phyloP scores from a whole-genome alignment of 2,888 invertebrate species.

The Papilio gigon region DNA sequence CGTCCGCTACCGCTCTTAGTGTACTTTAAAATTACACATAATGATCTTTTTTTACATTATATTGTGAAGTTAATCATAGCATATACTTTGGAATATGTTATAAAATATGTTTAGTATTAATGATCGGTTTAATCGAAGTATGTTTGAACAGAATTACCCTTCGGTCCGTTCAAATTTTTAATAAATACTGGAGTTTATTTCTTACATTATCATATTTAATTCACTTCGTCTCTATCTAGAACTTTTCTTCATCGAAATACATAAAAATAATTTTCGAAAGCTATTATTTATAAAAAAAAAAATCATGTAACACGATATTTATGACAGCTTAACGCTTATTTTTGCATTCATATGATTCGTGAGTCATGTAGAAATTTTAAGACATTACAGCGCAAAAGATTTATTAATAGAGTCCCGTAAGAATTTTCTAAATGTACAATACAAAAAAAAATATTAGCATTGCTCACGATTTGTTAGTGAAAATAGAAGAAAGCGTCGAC shows the following conservation, averaged over 20 bases:
- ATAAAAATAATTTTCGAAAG: constrained; percentile 8
- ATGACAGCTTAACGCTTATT: constrained; percentile 33
- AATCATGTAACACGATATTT: constrained; percentile 39
- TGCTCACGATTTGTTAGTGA: constrained; percentile 35
- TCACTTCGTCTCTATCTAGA: neutral
- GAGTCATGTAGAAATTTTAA: constrained; percentile 37
- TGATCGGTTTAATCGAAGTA: neutral
- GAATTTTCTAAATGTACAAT: constrained; percentile 36
- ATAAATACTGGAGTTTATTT: neutral
- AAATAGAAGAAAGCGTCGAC: constrained; percentile 34
- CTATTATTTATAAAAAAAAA: constrained; percentile 33
- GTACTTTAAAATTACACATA: neutral
- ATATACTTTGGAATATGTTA: too few relatives aligned
- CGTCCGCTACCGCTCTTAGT: neutral
- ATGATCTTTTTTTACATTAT: neutral
- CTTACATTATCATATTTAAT: neutral
- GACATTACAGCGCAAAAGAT: constrained; percentile 29
- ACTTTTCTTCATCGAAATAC: neutral
- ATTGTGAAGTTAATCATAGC: too few relatives aligned
- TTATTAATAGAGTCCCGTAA: constrained; percentile 35
- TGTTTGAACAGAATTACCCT: neutral
- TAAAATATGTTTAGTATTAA: too few relatives aligned
- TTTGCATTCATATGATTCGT: constrained; percentile 35
- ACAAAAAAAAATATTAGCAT: constrained; percentile 35
- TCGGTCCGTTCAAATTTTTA: neutral